Conservation (phyloP, 2,888 invertebrate genomes). For the Crematogaster levior region DNA sequence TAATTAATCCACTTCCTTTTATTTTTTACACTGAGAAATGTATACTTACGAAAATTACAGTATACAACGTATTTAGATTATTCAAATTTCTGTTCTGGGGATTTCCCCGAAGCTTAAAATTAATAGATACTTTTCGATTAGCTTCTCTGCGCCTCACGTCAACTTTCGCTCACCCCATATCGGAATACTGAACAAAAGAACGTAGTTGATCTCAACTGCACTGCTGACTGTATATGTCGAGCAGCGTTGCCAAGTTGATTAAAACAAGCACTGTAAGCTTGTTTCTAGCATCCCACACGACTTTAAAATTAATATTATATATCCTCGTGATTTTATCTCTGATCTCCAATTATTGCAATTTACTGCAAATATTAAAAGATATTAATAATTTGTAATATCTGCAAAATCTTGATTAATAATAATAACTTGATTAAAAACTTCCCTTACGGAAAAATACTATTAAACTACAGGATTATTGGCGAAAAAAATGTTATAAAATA, state of each 20-base stretch:
- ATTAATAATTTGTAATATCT: background rate
- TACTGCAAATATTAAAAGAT: background rate
- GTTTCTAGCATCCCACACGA: background rate
- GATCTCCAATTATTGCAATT: background rate
- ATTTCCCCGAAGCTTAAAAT: background rate
- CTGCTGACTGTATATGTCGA: background rate
- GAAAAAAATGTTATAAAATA: too few relatives aligned
- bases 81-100: background rate
- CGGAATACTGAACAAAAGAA: background rate
- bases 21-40: background rate
- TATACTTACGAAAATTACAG: background rate
- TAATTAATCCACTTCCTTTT: background rate
- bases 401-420: too few relatives aligned
- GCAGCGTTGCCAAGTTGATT: slow-evolving; percentile 29
- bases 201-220: background rate
- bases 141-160: background rate
- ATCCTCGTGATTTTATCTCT: background rate
- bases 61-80: background rate
- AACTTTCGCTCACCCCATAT: background rate
- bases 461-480: too few relatives aligned
- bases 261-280: background rate
- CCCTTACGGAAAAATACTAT: too few relatives aligned
- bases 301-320: background rate
- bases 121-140: background rate
- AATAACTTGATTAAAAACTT: too few relatives aligned